These are phyloP conservation scores for Melieria picta DNA, from an alignment of 2,888 invertebrate genomes.

Conservation along the genomic window DNA sequence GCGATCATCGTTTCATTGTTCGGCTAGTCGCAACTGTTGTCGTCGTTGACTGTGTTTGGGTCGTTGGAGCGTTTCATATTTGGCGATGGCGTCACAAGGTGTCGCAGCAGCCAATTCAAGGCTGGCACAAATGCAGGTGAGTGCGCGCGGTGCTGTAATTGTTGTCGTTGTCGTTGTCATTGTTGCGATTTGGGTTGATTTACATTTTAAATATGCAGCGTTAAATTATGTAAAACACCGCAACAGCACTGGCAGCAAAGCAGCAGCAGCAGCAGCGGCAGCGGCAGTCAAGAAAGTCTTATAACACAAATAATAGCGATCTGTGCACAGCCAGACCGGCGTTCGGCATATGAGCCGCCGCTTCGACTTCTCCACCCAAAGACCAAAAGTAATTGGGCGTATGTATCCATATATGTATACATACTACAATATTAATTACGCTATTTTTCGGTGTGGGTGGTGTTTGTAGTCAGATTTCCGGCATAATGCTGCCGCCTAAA, in stretches of 20 bases:
- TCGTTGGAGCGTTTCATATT: slow-evolving; percentile 41
- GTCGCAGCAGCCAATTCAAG: slow-evolving; percentile 60
- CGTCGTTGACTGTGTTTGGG: slow-evolving; percentile 3
- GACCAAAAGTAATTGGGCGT: neutral
- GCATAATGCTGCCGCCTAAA: neutral
- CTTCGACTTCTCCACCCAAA: no score
- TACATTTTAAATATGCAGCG: no score
- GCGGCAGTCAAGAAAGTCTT: no score
- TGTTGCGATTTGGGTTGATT: no score
- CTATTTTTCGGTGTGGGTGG: neutral
- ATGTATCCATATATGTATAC: neutral
- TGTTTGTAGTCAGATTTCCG: neutral
- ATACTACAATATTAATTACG: no score
- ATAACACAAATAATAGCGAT: no score
- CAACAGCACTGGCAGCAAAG: no score
- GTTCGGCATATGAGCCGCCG: no score
- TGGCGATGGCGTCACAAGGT: slow-evolving; percentile 65
- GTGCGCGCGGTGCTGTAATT: slow-evolving; percentile 40
- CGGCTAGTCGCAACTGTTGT: slow-evolving; percentile 2
- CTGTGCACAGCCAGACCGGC: no score
- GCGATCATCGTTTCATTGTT: neutral
- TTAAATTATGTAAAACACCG: no score
- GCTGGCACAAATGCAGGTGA: slow-evolving; percentile 67
- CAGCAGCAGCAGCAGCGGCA: no score
- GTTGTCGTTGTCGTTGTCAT: no score